A percentile compares a stretch with the other conserved stretches of the same genome.
These are phyloP conservation scores for Miniopterus natalensis DNA, from an alignment of 2,113 vertebrate genomes.

Conservation along the genomic window DNA sequence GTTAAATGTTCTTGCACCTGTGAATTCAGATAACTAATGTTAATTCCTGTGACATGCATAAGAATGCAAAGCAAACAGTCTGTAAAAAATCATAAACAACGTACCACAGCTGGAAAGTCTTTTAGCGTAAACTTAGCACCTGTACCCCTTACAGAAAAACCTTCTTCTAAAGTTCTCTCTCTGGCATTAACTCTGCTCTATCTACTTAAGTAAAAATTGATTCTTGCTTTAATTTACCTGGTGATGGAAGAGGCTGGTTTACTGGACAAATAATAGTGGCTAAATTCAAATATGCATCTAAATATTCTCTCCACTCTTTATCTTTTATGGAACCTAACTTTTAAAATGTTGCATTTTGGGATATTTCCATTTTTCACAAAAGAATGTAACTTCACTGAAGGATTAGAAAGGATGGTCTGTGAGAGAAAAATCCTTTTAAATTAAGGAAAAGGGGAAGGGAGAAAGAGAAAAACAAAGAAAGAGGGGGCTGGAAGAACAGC, in stretches of 20 bases:
- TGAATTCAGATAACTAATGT: slow-evolving; percentile 61
- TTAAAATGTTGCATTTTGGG: slow-evolving; percentile 33
- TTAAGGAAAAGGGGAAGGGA: neutral
- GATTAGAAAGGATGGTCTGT: slow-evolving; percentile 12
- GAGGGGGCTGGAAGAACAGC: neutral
- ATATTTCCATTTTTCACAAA: slow-evolving; percentile 42
- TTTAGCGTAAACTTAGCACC: slow-evolving; percentile 34
- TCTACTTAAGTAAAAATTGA: neutral
- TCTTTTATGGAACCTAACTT: slow-evolving; percentile 51
- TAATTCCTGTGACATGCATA: neutral
- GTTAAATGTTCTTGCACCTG: slow-evolving; percentile 1
- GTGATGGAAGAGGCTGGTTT: neutral
- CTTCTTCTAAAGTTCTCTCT: slow-evolving; percentile 14
- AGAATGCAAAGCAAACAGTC: slow-evolving; percentile 48
- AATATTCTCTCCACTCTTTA: slow-evolving; percentile 12
- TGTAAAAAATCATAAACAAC: slow-evolving; percentile 33
- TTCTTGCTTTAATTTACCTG: slow-evolving; percentile 48
- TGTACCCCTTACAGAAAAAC: slow-evolving; percentile 9
- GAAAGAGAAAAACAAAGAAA: neutral
- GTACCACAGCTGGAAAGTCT: neutral
- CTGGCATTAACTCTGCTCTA: neutral
- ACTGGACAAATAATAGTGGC: neutral
- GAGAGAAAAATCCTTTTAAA: slow-evolving; percentile 31
- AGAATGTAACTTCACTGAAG: slow-evolving; percentile 31
- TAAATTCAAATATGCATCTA: slow-evolving; percentile 54